Percentiles rank a stretch among this genome's conserved stretches.
Evolutionary conservation across 2,113 vertebrate species (phyloP).

Genomic region (Nothocercus nigrocapillus): DNA sequence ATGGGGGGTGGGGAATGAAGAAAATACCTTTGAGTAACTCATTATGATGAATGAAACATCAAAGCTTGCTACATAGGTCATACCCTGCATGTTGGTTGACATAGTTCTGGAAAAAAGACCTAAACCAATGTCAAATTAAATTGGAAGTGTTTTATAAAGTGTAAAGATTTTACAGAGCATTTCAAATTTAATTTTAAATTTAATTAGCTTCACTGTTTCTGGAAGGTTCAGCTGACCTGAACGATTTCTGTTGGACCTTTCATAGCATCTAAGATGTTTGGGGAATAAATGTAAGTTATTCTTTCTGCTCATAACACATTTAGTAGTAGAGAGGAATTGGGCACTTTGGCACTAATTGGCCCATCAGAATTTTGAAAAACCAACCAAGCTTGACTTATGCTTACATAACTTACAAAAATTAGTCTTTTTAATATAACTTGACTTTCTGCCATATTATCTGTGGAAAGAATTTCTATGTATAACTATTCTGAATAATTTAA

Average conservation of each 20-base stretch:
- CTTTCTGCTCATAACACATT: neutral
- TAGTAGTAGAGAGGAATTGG: neutral
- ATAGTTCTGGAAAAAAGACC: constrained; percentile 49
- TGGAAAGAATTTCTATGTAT: constrained; percentile 38
- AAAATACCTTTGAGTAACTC: neutral
- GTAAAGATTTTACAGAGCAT: neutral
- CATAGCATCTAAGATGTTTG: constrained; percentile 5
- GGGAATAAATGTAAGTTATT: neutral
- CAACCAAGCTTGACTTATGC: neutral
- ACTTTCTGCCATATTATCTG: constrained; percentile 25
- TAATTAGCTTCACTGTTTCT: constrained; percentile 25
- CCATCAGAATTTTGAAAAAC: neutral
- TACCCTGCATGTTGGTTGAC: neutral
- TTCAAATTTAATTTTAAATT: constrained; percentile 69
- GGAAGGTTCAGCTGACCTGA: constrained; percentile 25
- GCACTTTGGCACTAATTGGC: neutral
- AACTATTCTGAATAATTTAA: constrained; percentile 41
- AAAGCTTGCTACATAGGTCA: neutral
- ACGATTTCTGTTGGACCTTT: constrained; percentile 3
- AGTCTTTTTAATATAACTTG: neutral
- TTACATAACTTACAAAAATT: constrained; percentile 7
- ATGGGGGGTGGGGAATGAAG: neutral
- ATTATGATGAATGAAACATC: neutral
- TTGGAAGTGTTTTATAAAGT: constrained; percentile 37
- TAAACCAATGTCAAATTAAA: constrained; percentile 54